Evolutionary conservation across 64 coral and sea anemone genomes (phyloP), one percentile per base, ranked within the genome.

Genomic region (Porites australiensis): DNA sequence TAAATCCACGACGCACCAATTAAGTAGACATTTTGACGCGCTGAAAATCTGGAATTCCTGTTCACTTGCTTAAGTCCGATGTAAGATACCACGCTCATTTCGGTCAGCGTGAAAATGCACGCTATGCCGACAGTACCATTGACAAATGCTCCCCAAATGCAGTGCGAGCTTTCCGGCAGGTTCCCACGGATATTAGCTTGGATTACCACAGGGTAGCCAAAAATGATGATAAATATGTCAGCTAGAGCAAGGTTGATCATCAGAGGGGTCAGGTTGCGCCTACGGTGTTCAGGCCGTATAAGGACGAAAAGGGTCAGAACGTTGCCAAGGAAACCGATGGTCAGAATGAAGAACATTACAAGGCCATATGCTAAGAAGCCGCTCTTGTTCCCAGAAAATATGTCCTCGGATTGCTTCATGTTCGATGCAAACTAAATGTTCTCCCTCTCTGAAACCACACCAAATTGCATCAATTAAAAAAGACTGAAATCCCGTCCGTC

Each of bases 71-170:
- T 80, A 4, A 92, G 49, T 18, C 77, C 63, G 21, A 27, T 1
- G 22, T 83, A 88, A 4, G 91, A 59, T 2, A 96, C 75, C 14
- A 57, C 43, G 47, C 75, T 87, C 66, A 96, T 65, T 48, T 71
- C 89, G 15, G 94, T 74, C 13, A 96, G 66, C 13, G 89, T 96
- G 16, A 76, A 61, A 47, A 96, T 92, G 1, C 76, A 88, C 8
- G 94, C 72, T 68, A 96, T 92, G 2, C 94, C 94, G 19, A 86
- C 86, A 2, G 75, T 11, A 2, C 94, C 94, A 27, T 96, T 92
- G 6, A 96, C 44, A 64, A 96, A 96, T 15, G 64, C 86, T 3
- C 83, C 72, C 89, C 89, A 96, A 1, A 50, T 82, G 75, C 94
- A 96, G 18, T 66, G 70, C 44, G 89, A 77, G 6, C 62, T 71